phyloP scores from a whole-genome alignment of 2,797 vertebrate genomes.

The Alca torda region DNA sequence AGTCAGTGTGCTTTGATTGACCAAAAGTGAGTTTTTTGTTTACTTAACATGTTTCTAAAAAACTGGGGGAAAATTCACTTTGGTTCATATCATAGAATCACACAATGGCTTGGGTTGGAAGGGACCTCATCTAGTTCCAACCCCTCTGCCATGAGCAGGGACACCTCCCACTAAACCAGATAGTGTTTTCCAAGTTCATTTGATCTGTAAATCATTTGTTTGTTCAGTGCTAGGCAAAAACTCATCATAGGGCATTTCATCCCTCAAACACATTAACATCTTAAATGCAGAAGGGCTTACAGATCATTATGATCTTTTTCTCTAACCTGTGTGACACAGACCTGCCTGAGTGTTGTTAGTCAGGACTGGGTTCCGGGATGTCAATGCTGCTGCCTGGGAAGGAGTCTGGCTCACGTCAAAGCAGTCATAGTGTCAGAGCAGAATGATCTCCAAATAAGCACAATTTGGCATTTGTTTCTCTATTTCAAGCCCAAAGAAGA shows the following conservation, averaged over 20 bases:
- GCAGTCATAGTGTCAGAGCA: background rate
- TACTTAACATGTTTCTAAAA: background rate
- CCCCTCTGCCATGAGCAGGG: no score
- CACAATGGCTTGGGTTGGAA: no score
- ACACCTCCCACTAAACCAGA: no score
- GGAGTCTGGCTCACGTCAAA: background rate
- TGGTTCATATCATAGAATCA: background rate
- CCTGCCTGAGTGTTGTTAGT: accelerated
- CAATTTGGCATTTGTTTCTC: background rate
- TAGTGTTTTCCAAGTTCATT: background rate
- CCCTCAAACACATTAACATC: background rate
- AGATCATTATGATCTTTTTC: background rate
- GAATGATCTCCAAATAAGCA: background rate
- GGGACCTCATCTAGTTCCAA: no score
- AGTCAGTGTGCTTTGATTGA: background rate
- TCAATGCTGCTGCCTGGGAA: background rate
- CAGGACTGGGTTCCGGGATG: background rate
- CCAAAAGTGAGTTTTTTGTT: background rate
- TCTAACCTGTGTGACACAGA: background rate
- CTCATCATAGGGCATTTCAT: background rate
- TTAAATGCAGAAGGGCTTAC: background rate
- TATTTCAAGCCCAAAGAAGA: background rate
- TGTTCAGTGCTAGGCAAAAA: background rate
- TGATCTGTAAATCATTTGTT: background rate
- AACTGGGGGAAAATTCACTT: background rate